phyloP scores from a whole-genome alignment of 2,113 vertebrate genomes.

The Trematocara variabile region DNA sequence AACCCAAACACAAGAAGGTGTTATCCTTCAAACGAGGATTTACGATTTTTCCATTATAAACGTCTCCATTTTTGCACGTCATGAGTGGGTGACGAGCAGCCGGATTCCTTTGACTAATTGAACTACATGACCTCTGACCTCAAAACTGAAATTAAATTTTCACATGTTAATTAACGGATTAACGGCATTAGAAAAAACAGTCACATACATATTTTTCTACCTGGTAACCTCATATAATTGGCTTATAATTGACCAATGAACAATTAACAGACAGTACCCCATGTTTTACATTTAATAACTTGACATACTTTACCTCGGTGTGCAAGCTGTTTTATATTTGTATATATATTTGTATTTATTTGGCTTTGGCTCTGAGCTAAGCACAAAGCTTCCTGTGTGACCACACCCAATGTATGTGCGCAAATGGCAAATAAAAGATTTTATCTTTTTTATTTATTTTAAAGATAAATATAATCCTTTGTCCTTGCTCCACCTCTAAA shows the following conservation, averaged over 20 bases:
- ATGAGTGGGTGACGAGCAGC: rapidly evolving
- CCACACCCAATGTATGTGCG: neutral
- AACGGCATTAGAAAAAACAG: neutral
- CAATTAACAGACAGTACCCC: neutral
- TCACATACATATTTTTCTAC: neutral
- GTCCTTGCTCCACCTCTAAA: neutral
- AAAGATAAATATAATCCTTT: neutral
- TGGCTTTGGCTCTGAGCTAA: neutral
- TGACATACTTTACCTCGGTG: neutral
- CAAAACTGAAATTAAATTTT: neutral
- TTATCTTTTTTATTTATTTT: neutral
- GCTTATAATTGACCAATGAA: neutral
- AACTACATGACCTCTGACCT: neutral
- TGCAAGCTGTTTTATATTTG: neutral
- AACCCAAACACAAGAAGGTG: neutral
- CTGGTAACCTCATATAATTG: neutral
- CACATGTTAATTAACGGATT: neutral
- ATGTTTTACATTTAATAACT: neutral
- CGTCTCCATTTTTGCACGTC: neutral
- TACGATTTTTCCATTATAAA: neutral
- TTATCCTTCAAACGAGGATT: neutral
- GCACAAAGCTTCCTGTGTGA: neutral
- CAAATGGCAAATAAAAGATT: neutral
- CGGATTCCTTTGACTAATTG: neutral
- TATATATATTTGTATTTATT: neutral